These are phyloP conservation scores for Alcis repandata DNA, from an alignment of 2,888 invertebrate species.

Conservation along the genomic window DNA sequence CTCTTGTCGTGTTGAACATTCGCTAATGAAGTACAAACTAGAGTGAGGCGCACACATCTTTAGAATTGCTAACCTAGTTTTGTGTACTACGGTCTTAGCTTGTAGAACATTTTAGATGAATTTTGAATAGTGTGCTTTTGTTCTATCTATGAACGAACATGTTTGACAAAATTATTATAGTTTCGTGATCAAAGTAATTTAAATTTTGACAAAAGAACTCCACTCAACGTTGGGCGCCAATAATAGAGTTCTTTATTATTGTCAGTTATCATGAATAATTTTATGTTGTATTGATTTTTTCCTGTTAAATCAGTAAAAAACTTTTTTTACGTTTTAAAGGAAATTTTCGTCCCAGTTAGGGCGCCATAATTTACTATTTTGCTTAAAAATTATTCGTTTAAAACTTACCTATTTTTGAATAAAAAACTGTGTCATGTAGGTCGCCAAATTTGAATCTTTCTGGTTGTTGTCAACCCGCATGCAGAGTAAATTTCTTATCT, in stretches of 20 bases:
- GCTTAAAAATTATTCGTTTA: too few relatives aligned
- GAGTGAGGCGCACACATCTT: conserved; percentile 28
- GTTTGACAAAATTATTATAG: not conserved
- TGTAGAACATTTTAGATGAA: conserved; percentile 13
- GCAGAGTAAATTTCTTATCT: conserved; percentile 4
- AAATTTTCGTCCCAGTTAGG: not conserved
- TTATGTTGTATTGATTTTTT: too few relatives aligned
- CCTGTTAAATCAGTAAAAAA: too few relatives aligned
- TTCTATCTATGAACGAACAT: not conserved
- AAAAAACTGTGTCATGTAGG: too few relatives aligned
- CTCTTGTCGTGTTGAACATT: conserved; percentile 32
- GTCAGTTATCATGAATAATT: too few relatives aligned
- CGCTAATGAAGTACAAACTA: conserved; percentile 38
- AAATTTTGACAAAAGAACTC: not conserved
- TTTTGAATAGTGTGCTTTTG: conserved; percentile 6
- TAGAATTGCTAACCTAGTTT: conserved; percentile 27
- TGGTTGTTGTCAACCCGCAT: conserved; percentile 4
- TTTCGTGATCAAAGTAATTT: not conserved
- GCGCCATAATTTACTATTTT: too few relatives aligned
- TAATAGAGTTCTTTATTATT: too few relatives aligned
- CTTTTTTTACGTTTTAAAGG: too few relatives aligned
- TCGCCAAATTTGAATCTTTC: not conserved
- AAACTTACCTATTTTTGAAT: too few relatives aligned
- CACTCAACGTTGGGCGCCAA: not conserved
- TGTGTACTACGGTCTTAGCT: conserved; percentile 9